phyloP scores from a whole-genome alignment of 1,140 invertebrate species.

The Drosophila simulans region DNA sequence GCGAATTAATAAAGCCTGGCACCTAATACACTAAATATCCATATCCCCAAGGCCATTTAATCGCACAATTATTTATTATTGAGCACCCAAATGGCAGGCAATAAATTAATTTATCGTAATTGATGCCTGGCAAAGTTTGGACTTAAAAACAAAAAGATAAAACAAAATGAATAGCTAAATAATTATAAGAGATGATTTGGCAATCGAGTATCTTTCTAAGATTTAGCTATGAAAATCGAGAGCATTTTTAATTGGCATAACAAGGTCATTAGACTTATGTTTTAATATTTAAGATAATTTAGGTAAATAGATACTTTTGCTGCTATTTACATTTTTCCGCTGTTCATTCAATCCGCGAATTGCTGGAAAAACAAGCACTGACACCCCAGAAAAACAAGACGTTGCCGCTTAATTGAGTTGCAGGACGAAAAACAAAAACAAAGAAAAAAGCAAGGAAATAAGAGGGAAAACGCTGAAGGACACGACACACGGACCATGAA shows the following conservation, averaged over 20 bases:
- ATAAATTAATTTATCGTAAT: not conserved
- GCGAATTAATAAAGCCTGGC: slow-evolving; percentile 1
- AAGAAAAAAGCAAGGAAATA: not conserved
- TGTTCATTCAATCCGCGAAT: slow-evolving; percentile 12
- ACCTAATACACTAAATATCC: slow-evolving; percentile 5
- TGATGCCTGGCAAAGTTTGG: not conserved
- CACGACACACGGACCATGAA: not conserved
- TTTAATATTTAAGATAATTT: too few species aligned
- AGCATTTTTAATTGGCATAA: too few species aligned
- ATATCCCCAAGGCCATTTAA: not conserved
- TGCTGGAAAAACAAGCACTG: slow-evolving; percentile 16
- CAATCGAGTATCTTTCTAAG: too few species aligned
- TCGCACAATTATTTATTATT: not conserved
- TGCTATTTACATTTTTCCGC: not conserved
- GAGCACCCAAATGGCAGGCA: not conserved
- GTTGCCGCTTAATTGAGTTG: slow-evolving; percentile 31
- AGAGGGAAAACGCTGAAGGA: not conserved
- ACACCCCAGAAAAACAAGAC: slow-evolving; percentile 7
- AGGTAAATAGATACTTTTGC: too few species aligned
- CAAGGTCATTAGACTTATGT: too few species aligned
- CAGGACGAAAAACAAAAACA: not conserved
- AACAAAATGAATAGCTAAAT: not conserved
- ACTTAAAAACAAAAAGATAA: not conserved
- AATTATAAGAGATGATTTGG: too few species aligned
- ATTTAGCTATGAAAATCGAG: too few species aligned